Conservation (phyloP, 2,888 invertebrate genomes). For the Ligdia adustata region DNA sequence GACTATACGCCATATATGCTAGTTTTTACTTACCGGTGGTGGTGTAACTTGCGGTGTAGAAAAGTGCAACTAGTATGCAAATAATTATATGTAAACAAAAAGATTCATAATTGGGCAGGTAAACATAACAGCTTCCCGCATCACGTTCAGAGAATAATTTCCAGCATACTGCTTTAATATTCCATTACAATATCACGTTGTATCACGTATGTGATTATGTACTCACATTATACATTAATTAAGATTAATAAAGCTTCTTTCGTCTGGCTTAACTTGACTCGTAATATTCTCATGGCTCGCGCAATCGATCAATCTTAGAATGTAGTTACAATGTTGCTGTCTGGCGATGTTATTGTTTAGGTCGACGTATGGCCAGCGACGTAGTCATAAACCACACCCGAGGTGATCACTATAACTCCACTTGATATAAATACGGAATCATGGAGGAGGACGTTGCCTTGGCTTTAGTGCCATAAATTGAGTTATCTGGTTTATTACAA, state of each 20-base stretch:
- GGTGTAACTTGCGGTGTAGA: no score
- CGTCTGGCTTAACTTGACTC: constrained; percentile 9
- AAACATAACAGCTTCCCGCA: constrained; percentile 1
- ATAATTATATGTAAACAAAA: no score
- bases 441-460: constrained; percentile 52
- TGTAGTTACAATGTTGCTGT: constrained; percentile 20
- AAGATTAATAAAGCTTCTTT: constrained; percentile 17
- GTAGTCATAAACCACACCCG: constrained; percentile 44
- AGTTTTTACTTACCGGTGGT: no score
- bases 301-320: constrained; percentile 30
- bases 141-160: neutral
- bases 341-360: constrained; percentile 14
- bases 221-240: constrained; percentile 19
- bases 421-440: constrained; percentile 56
- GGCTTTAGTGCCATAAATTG: constrained; percentile 63
- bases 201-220: constrained; percentile 8
- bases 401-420: constrained; percentile 57
- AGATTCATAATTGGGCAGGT: no score
- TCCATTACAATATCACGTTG: constrained; percentile 9
- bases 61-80: no score
- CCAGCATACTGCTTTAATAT: constrained; percentile 8
- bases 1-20: no score
- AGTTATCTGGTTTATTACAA: constrained; percentile 71
- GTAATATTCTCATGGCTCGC: constrained; percentile 11
- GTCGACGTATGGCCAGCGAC: constrained; percentile 23